Percentiles rank a stretch among this genome's conserved stretches.
These are phyloP conservation scores for Callosobruchus maculatus DNA, from an alignment of 2,888 invertebrate genomes.

Conservation along the genomic window DNA sequence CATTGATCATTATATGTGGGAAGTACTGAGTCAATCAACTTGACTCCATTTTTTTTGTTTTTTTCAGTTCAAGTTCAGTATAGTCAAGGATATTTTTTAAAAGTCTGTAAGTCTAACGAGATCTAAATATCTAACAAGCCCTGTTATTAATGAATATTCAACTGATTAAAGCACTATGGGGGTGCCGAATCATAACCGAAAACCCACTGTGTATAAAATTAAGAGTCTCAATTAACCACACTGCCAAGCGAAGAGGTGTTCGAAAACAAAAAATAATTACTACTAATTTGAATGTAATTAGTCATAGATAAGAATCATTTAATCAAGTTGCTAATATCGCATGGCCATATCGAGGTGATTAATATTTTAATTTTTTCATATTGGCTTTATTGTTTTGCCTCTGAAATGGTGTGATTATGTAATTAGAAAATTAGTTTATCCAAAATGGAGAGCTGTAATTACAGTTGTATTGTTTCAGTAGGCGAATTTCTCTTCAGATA, in stretches of 20 bases:
- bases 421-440: not conserved
- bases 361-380: not conserved
- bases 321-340: not conserved
- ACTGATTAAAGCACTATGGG: not conserved
- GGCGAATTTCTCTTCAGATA: not conserved
- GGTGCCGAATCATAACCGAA: not conserved
- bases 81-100: no score
- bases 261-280: not conserved
- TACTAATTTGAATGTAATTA: not conserved
- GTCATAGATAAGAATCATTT: not conserved
- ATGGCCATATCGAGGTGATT: not conserved
- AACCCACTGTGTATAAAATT: not conserved
- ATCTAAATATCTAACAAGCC: not conserved
- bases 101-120: no score
- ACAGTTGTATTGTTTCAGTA: not conserved
- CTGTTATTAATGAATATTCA: not conserved
- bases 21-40: no score
- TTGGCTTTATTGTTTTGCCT: not conserved
- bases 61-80: no score
- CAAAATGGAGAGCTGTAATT: not conserved
- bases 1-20: no score
- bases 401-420: not conserved
- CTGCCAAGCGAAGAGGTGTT: not conserved
- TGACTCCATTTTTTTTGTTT: no score
- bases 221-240: not conserved